Percentiles rank a stretch among this genome's conserved stretches.
Evolutionary conservation across 1,140 invertebrate genomes (phyloP).

Genomic region (Lordiphosa collinella): DNA sequence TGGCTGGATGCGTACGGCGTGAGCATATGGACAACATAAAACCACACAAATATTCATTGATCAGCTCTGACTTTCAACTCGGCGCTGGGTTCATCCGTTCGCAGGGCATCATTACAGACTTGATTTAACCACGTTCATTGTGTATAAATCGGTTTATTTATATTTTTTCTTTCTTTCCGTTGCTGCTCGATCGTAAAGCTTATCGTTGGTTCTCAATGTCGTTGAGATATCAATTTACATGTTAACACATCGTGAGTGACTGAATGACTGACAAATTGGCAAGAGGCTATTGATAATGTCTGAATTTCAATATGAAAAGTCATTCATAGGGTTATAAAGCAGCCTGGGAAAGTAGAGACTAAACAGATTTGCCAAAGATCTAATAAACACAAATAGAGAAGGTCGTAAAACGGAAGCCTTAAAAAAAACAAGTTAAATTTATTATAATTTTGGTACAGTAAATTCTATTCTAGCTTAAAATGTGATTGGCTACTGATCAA

Average conservation of each 20-base stretch:
- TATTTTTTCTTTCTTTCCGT: conserved; percentile 18
- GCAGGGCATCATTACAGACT: conserved; percentile 38
- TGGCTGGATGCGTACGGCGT: neutral
- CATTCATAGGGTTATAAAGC: conserved; percentile 17
- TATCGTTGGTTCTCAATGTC: conserved; percentile 34
- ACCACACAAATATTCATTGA: conserved; percentile 54
- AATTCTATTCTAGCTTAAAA: conserved; percentile 3
- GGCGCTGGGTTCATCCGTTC: conserved; percentile 25
- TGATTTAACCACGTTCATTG: conserved; percentile 42
- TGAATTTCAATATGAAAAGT: conserved; percentile 19
- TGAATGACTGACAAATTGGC: conserved; percentile 57
- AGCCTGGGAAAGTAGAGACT: conserved; percentile 11
- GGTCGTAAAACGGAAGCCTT: conserved; percentile 17
- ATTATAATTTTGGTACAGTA: too few relatives aligned
- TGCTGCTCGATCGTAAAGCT: conserved; percentile 23
- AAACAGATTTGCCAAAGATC: conserved; percentile 3
- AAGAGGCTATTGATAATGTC: conserved; percentile 19
- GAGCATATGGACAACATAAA: conserved; percentile 40
- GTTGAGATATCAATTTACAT: conserved; percentile 66
- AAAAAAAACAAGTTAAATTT: too few relatives aligned
- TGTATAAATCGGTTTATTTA: conserved; percentile 40
- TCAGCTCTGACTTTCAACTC: conserved; percentile 12
- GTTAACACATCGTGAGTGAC: conserved; percentile 54
- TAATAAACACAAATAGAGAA: conserved; percentile 6
- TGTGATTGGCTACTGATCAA: too few relatives aligned